These are phyloP conservation scores for Zoroaster sp. DNA, from an alignment of 53 echinoderm and acorn worm genomes.

Conservation along the genomic window DNA sequence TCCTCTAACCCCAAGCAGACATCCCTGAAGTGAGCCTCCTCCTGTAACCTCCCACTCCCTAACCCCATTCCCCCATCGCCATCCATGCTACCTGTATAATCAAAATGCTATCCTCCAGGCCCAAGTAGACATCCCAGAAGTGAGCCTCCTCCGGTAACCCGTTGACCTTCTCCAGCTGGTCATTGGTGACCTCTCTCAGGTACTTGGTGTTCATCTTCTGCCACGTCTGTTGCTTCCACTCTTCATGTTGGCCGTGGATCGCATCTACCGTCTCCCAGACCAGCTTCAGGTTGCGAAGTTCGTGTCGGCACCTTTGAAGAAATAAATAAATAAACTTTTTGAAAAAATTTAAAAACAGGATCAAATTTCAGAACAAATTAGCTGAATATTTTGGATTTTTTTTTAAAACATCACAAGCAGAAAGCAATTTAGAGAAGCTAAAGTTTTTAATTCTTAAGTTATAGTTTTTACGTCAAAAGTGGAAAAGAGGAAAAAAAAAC, in stretches of 20 bases:
- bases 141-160: conserved; percentile 79
- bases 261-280: conserved; percentile 91
- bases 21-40: too few species aligned
- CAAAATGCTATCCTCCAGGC: conserved; percentile 85
- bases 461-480: too few species aligned
- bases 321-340: neutral
- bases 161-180: conserved; percentile 73
- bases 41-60: neutral
- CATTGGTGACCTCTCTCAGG: conserved; percentile 79
- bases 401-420: too few species aligned
- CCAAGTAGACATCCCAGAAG: conserved; percentile 89
- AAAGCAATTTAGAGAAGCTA: too few species aligned
- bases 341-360: too few species aligned
- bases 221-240: conserved; percentile 93
- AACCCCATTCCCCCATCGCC: neutral
- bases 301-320: conserved; percentile 78
- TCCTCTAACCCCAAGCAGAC: neutral
- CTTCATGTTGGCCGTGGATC: conserved; percentile 85
- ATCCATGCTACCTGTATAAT: conserved; percentile 81
- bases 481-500: too few species aligned
- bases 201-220: conserved; percentile 95
- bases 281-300: conserved; percentile 82
- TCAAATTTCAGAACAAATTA: too few species aligned
- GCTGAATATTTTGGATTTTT: too few species aligned
- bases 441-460: too few species aligned